Conservation (phyloP, 2,113 vertebrate genomes). For the Myodes glareolus region DNA sequence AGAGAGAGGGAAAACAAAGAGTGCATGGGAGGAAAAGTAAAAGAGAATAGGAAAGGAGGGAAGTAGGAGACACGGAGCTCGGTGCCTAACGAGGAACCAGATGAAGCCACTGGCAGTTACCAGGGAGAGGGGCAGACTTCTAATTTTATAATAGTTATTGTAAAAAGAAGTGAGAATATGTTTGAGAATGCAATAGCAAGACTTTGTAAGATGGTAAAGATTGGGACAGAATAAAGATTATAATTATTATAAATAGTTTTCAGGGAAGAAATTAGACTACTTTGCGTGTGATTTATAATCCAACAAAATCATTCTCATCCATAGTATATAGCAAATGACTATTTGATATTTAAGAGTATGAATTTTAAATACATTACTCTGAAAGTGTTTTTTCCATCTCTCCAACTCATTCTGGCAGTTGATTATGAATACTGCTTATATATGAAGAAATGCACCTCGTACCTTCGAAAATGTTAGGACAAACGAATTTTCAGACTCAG, state of each 20-base stretch:
- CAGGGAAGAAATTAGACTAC: constrained; percentile 7
- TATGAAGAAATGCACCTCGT: neutral
- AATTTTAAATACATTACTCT: neutral
- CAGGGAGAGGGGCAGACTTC: neutral
- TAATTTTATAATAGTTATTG: constrained; percentile 4
- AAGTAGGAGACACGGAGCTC: neutral
- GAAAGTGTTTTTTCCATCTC: neutral
- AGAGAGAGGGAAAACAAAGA: constrained; percentile 69
- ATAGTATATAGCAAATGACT: neutral
- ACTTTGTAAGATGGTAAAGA: neutral
- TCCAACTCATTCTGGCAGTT: neutral
- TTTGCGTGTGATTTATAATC: neutral
- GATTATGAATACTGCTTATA: neutral
- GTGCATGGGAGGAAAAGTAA: neutral
- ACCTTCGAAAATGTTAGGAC: neutral
- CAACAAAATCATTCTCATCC: constrained; percentile 30
- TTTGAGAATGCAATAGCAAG: neutral
- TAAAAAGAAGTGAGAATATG: neutral
- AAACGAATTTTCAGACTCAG: neutral
- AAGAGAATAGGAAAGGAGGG: constrained; percentile 27
- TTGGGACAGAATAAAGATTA: constrained; percentile 4
- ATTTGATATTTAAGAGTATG: neutral
- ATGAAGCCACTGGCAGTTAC: neutral
- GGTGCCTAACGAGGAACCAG: neutral
- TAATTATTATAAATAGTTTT: neutral